Evolutionary conservation across 2,797 vertebrate species (phyloP), one percentile per base, ranked within the genome.

Genomic region (Xenentodon cancila): DNA sequence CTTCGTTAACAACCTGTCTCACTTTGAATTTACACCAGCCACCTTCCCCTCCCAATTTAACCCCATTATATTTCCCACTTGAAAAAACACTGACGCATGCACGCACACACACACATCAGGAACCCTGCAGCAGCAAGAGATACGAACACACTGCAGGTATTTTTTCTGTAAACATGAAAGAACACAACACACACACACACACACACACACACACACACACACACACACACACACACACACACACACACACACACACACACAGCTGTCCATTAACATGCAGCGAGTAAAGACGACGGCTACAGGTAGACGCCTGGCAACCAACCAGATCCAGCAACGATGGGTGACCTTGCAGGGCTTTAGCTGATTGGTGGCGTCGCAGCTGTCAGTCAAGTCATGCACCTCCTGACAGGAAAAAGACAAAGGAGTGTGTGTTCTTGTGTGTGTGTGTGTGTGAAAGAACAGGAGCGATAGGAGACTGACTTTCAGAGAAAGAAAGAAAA

Each of bases 201-300:
- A 59, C 54, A 52, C 30, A 30, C 30, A 30, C 30, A 30, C 30
- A 30, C 30, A 30, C 30, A 62, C 61, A 78, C 32, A 58, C 51
- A 52, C 45, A 59, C 54, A 52, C 30, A 62, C 60, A 77, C 44
- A 52, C 30, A 25, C 25, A 25, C 25, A 25, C 25, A 25, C 25
- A 25, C 25, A 25, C 25, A 30, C 30, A 30, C 30, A 30, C 30
- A 30, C 30, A 30, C 30, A 62, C 61, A 78, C 32, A 58, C 51
- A 52, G 12, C 72, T 18, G 46, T 50, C 17, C 45, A 53, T 50
- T 30, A 32, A 68, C 91, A 88, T 89, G 89, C 91, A 89, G 90
- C 90, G 92, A 95, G 95, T 93, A 94, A 93, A 94, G 94, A 95
- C 93, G 94, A 86, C 90, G 92, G 92, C 88, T 94, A 94, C 94